These are phyloP conservation scores for Nemotelus nigrinus DNA, from an alignment of 2,888 invertebrate species.

Conservation along the genomic window DNA sequence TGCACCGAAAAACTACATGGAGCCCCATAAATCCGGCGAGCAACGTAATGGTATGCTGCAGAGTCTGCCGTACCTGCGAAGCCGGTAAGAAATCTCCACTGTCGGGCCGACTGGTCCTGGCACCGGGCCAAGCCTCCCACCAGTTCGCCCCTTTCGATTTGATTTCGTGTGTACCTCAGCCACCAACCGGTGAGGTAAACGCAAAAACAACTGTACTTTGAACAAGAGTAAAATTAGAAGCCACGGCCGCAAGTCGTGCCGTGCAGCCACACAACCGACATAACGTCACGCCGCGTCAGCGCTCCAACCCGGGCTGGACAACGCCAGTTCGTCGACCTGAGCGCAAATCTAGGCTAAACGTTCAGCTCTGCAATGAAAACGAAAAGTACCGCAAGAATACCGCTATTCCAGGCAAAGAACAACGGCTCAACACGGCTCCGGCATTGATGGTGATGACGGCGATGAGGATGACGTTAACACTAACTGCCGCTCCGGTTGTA, in stretches of 20 bases:
- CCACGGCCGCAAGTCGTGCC: neutral
- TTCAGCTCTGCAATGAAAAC: conserved; percentile 66
- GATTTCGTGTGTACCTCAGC: conserved; percentile 1
- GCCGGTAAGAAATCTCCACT: neutral
- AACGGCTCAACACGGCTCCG: neutral
- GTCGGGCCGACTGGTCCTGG: neutral
- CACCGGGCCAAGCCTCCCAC: neutral
- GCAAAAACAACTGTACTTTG: conserved; percentile 32
- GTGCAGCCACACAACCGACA: neutral
- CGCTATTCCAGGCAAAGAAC: conserved; percentile 57
- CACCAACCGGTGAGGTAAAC: conserved; percentile 20
- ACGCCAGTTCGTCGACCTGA: conserved; percentile 63
- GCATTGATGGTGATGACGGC: neutral
- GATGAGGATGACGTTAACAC: conserved; percentile 13
- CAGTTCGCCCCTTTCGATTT: neutral
- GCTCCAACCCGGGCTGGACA: conserved; percentile 15
- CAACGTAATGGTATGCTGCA: conserved; percentile 34
- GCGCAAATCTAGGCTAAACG: conserved; percentile 66
- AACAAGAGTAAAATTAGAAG: conserved; percentile 48
- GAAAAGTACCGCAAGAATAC: conserved; percentile 67
- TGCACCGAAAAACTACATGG: conserved; percentile 26
- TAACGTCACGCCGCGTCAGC: neutral
- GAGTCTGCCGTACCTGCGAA: neutral
- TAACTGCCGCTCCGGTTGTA: neutral
- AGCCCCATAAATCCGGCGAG: conserved; percentile 24